Evolutionary conservation across 1,140 invertebrate species (phyloP).

Genomic region (Drosophila murphyi): DNA sequence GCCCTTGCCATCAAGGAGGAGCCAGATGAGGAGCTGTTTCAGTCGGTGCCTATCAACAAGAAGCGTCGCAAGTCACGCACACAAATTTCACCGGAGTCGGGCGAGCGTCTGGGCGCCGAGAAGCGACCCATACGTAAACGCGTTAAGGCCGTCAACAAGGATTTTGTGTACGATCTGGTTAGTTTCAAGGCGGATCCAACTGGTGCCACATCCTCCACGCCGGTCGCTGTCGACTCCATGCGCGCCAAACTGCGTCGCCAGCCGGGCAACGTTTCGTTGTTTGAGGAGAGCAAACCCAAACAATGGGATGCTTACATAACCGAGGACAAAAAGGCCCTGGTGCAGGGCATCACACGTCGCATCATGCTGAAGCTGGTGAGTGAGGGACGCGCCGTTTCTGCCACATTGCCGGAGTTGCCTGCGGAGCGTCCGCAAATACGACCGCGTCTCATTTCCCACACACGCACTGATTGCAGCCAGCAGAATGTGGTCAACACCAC

Average conservation of each 20-base stretch:
- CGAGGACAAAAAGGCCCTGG: conserved; percentile 52
- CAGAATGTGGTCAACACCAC: conserved; percentile 44
- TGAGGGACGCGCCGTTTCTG: conserved; percentile 68
- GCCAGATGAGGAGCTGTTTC: conserved; percentile 36
- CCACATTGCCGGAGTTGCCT: conserved; percentile 72
- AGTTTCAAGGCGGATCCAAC: conserved; percentile 84
- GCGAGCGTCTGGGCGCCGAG: conserved; percentile 40
- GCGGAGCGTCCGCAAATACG: conserved; percentile 77
- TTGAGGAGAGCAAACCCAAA: conserved; percentile 54
- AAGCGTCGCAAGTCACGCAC: conserved; percentile 70
- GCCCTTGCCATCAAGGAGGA: conserved; percentile 51
- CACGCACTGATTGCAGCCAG: conserved; percentile 55
- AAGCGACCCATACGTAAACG: conserved; percentile 87
- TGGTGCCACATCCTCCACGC: conserved; percentile 18
- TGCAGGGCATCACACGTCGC: conserved; percentile 63
- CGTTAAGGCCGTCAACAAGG: conserved; percentile 87
- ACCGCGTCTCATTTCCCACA: conserved; percentile 61
- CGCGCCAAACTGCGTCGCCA: conserved; percentile 64
- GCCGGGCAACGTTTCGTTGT: background rate
- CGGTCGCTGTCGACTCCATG: conserved; percentile 48
- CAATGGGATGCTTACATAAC: conserved; percentile 62
- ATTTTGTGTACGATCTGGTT: conserved; percentile 89
- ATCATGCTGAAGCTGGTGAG: conserved; percentile 66
- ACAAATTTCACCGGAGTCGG: conserved; percentile 62
- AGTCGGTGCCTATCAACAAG: conserved; percentile 47